Evolutionary conservation across 2,888 invertebrate species (phyloP).

Genomic region (Papilio demoleus): DNA sequence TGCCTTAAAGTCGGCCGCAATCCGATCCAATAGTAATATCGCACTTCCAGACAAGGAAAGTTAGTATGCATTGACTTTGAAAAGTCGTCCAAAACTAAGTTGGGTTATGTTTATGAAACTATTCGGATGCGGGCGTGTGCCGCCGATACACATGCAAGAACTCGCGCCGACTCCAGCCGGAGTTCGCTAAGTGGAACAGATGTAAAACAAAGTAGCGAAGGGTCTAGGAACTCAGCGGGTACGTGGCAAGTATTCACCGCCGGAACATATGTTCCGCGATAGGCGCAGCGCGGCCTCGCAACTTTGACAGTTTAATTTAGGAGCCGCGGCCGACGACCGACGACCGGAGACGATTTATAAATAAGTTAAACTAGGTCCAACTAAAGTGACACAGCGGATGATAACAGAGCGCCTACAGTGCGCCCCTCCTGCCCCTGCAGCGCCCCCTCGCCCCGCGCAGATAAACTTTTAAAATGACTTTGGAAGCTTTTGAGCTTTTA

Average conservation of each 20-base stretch:
- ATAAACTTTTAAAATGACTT: conserved; percentile 85
- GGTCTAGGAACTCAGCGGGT: conserved; percentile 83
- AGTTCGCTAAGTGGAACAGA: conserved; percentile 84
- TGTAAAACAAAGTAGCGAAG: conserved; percentile 84
- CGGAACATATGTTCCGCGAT: conserved; percentile 67
- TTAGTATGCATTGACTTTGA: conserved; percentile 84
- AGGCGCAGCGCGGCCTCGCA: conserved; percentile 51
- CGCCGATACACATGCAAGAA: conserved; percentile 82
- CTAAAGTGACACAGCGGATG: conserved; percentile 78
- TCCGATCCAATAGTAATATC: conserved; percentile 83
- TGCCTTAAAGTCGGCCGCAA: conserved; percentile 80
- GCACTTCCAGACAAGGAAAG: conserved; percentile 82
- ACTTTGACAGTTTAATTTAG: conserved; percentile 77
- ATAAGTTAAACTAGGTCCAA: conserved; percentile 81
- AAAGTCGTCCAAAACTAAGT: conserved; percentile 84
- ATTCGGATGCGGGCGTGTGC: conserved; percentile 81
- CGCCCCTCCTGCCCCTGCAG: conserved; percentile 53
- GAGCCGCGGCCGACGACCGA: conserved; percentile 62
- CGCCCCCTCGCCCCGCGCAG: conserved; percentile 73
- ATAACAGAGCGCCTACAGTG: conserved; percentile 76
- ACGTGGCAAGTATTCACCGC: conserved; percentile 72
- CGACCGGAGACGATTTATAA: conserved; percentile 76
- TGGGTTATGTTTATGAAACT: conserved; percentile 84
- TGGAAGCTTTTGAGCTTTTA: conserved; percentile 85
- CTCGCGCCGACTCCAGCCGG: conserved; percentile 82